phyloP scores from a whole-genome alignment of 2,797 vertebrate species.

The Myotis vivesi region DNA sequence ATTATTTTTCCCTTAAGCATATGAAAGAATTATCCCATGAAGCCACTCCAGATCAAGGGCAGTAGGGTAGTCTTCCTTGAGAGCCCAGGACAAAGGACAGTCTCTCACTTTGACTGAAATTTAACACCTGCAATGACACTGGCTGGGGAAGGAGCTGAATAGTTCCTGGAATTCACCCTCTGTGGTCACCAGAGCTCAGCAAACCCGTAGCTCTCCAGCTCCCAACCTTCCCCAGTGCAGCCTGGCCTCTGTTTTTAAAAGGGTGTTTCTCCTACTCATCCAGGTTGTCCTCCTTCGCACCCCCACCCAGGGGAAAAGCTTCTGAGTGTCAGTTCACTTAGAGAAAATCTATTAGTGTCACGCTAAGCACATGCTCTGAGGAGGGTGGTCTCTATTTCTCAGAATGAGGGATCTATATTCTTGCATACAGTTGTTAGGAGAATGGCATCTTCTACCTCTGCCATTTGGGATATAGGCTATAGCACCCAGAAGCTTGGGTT shows the following conservation, averaged over 20 bases:
- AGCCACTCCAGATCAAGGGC: background rate
- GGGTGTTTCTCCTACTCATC: background rate
- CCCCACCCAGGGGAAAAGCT: background rate
- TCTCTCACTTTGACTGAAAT: background rate
- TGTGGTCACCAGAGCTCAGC: background rate
- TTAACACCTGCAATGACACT: background rate
- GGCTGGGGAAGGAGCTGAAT: background rate
- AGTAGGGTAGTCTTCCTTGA: background rate
- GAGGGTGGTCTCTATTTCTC: background rate
- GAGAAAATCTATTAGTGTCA: background rate
- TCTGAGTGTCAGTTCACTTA: background rate
- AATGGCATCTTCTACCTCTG: background rate
- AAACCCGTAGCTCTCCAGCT: background rate
- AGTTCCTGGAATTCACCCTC: background rate
- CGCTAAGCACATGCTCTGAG: background rate
- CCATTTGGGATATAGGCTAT: background rate
- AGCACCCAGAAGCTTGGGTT: too few species aligned
- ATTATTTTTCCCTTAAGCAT: background rate
- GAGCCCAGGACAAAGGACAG: background rate
- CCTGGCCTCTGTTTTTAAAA: background rate
- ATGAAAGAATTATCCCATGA: background rate
- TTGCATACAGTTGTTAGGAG: background rate
- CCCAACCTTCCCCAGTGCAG: background rate
- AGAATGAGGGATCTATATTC: background rate
- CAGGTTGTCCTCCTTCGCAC: background rate